Conservation (phyloP, 2,113 vertebrate genomes). For the Catharus minimus region DNA sequence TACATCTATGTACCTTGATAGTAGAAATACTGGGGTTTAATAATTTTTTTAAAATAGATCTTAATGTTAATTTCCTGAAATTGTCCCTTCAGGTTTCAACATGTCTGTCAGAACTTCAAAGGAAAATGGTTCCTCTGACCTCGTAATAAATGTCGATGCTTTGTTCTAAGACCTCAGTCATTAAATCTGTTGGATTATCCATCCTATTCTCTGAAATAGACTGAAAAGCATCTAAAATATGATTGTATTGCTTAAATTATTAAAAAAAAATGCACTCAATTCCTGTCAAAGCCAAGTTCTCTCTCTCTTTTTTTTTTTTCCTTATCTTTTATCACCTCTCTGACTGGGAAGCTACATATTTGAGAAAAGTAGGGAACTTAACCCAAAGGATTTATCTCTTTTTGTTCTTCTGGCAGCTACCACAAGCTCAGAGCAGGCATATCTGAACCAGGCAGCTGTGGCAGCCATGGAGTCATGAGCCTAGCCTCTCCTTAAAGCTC, state of each 20-base stretch:
- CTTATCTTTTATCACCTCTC: neutral
- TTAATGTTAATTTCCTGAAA: neutral
- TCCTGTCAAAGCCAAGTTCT: neutral
- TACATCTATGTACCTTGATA: neutral
- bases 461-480: neutral
- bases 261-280: neutral
- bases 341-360: neutral
- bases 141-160: neutral
- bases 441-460: neutral
- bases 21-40: fast-evolving
- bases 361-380: neutral
- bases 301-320: neutral
- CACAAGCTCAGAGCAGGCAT: neutral
- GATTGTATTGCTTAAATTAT: neutral
- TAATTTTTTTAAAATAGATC: neutral
- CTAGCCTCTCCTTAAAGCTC: neutral
- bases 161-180: neutral
- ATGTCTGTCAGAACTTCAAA: neutral
- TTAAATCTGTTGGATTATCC: neutral
- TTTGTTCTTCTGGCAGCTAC: fast-evolving
- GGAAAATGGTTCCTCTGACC: neutral
- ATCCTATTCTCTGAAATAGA: neutral
- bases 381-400: fast-evolving
- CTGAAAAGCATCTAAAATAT: neutral
- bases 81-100: neutral